Evolutionary conservation across 2,797 vertebrate genomes (phyloP).

Genomic region (Enoplosus armatus): DNA sequence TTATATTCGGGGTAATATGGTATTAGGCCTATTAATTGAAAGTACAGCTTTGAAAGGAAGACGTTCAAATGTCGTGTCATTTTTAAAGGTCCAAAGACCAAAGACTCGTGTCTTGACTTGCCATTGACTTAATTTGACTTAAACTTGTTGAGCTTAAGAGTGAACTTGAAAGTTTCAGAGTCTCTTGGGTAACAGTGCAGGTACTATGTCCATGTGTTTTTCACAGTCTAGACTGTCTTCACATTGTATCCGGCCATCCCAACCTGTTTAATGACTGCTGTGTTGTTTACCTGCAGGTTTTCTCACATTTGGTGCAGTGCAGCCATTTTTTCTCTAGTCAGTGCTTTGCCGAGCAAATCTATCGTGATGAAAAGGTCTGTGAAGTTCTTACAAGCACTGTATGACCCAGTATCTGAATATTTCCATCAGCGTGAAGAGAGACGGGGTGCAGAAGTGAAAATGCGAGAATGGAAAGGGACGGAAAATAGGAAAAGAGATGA

Average conservation of each 20-base stretch:
- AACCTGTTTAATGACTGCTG: constrained; percentile 25
- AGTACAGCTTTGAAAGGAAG: neutral
- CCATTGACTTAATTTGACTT: neutral
- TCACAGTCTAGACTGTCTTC: neutral
- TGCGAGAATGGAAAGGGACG: constrained; percentile 27
- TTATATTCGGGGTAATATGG: neutral
- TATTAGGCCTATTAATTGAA: neutral
- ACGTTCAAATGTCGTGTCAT: neutral
- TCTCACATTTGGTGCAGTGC: constrained; percentile 39
- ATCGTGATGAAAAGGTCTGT: constrained; percentile 47
- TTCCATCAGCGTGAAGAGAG: constrained; percentile 42
- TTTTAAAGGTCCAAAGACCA: neutral
- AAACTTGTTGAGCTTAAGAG: neutral
- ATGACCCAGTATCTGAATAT: constrained; percentile 49
- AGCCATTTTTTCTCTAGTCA: constrained; percentile 26
- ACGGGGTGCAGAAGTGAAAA: constrained; percentile 13
- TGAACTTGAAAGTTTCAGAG: neutral
- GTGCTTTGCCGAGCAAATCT: constrained; percentile 32
- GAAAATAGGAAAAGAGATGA: constrained; percentile 44
- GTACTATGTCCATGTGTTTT: neutral
- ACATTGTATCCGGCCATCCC: constrained; percentile 1
- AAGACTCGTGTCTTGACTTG: neutral
- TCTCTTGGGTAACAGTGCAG: neutral
- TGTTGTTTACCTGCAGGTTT: constrained; percentile 42
- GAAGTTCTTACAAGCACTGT: constrained; percentile 46